Conservation (phyloP, 2,888 invertebrate species). For the Resseliella maxima region DNA sequence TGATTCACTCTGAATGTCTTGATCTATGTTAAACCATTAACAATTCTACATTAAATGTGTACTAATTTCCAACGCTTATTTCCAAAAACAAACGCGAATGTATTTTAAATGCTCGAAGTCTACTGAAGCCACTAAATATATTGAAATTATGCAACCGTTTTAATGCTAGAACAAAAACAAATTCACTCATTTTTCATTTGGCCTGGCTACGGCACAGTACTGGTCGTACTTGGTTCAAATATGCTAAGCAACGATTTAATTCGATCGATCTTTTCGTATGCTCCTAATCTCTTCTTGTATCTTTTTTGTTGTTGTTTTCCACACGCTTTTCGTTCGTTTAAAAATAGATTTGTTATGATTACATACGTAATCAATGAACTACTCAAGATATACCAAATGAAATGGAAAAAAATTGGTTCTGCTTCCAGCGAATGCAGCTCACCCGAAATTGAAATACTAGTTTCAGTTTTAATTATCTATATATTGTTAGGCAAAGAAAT, state of each 20-base stretch:
- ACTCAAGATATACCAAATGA: conserved; percentile 14
- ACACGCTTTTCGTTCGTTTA: conserved; percentile 19
- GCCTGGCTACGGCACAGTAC: neutral
- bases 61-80: conserved; percentile 9
- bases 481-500: neutral
- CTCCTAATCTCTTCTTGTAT: neutral
- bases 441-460: neutral
- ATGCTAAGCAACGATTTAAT: conserved; percentile 32
- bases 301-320: neutral
- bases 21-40: conserved; percentile 11
- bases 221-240: neutral
- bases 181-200: conserved; percentile 46
- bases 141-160: conserved; percentile 42
- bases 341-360: conserved; percentile 54
- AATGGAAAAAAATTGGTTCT: neutral
- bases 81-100: neutral
- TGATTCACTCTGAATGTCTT: conserved; percentile 51
- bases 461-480: neutral
- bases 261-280: conserved; percentile 21
- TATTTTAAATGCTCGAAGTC: neutral
- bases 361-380: conserved; percentile 47
- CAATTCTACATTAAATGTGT: neutral
- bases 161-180: conserved; percentile 16
- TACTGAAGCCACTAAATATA: neutral
- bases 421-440: conserved; percentile 28